Conservation (phyloP, 2,797 vertebrate species). For the Apodemus agrarius region DNA sequence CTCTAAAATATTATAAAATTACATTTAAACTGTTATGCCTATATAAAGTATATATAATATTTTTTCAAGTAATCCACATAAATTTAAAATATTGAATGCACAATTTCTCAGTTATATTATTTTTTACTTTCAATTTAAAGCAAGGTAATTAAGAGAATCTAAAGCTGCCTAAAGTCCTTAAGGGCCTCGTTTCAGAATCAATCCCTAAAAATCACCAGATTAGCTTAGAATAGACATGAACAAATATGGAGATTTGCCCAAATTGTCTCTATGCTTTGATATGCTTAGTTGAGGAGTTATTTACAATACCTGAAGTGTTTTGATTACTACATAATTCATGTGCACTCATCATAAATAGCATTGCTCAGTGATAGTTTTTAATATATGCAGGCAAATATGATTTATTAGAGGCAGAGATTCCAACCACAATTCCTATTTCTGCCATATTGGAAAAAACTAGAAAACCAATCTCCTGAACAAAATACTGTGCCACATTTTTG, state of each 20-base stretch:
- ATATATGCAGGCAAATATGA: not conserved
- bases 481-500: not conserved
- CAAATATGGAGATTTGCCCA: not conserved
- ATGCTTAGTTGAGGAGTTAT: conserved; percentile 11
- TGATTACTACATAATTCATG: conserved; percentile 16
- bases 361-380: not conserved
- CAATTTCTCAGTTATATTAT: conserved; percentile 13
- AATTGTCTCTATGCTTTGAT: not conserved
- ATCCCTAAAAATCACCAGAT: not conserved
- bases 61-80: conserved; percentile 20
- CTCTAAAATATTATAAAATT: conserved; percentile 4
- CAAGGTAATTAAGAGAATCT: conserved; percentile 13
- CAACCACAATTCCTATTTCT: not conserved
- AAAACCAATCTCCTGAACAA: not conserved
- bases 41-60: not conserved
- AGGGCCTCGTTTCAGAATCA: not conserved
- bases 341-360: not conserved
- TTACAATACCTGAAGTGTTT: conserved; percentile 1
- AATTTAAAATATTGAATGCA: conserved; percentile 25
- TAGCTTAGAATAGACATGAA: not conserved
- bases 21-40: conserved; percentile 4
- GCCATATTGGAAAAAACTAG: not conserved
- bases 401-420: not conserved
- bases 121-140: conserved; percentile 5
- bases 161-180: not conserved